These are phyloP conservation scores for Cheilosia variabilis DNA, from an alignment of 2,888 invertebrate species.

Conservation along the genomic window DNA sequence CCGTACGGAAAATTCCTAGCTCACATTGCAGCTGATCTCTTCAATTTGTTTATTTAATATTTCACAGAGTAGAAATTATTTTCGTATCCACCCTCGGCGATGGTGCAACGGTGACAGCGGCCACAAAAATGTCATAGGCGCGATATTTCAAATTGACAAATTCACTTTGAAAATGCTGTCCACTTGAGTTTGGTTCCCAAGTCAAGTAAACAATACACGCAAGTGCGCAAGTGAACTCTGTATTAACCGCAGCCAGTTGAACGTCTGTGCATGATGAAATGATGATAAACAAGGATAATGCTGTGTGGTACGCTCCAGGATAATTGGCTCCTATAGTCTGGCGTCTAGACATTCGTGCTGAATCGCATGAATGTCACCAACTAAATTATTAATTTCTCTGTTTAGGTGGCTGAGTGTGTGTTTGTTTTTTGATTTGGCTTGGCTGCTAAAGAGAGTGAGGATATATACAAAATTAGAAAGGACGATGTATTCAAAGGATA, in stretches of 20 bases:
- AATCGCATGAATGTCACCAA: constrained; percentile 67
- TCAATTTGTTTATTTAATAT: constrained; percentile 72
- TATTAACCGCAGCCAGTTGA: constrained; percentile 60
- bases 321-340: constrained; percentile 75
- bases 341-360: constrained; percentile 68
- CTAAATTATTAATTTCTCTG: constrained; percentile 57
- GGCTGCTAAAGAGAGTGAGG: constrained; percentile 6
- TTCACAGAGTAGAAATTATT: constrained; percentile 46
- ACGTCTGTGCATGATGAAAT: constrained; percentile 32
- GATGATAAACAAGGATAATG: constrained; percentile 70
- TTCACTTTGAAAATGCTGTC: constrained; percentile 43
- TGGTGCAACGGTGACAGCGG: constrained; percentile 65
- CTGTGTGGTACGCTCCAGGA: constrained; percentile 61
- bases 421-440: background rate
- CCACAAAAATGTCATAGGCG: constrained; percentile 66
- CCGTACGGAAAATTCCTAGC: constrained; percentile 23
- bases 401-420: constrained; percentile 20
- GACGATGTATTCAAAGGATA: constrained; percentile 44
- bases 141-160: constrained; percentile 68
- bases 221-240: constrained; percentile 39
- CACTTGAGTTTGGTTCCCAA: constrained; percentile 64
- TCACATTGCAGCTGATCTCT: constrained; percentile 19
- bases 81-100: constrained; percentile 10
- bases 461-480: constrained; percentile 61
- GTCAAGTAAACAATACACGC: constrained; percentile 14